A percentile compares a stretch with the other conserved stretches of the same genome.
Conservation (phyloP, 2,888 invertebrate species). For the Hirtodrosophila confusa region DNA sequence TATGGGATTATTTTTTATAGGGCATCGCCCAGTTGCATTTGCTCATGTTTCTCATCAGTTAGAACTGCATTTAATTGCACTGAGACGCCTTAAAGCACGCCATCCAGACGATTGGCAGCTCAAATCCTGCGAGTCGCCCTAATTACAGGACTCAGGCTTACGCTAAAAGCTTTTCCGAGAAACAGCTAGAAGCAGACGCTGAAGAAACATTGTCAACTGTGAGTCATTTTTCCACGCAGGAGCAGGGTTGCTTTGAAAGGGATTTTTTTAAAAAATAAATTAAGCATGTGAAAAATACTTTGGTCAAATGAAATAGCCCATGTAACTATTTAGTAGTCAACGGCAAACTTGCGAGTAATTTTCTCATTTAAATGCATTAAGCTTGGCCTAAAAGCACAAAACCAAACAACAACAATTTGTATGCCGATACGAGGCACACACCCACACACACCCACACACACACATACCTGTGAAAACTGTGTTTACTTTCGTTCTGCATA, state of each 20-base stretch:
- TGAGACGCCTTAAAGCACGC: too few relatives aligned
- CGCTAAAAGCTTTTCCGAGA: too few relatives aligned
- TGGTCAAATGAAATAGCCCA: neutral
- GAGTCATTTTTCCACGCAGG: too few relatives aligned
- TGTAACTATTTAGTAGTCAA: neutral
- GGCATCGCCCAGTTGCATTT: too few relatives aligned
- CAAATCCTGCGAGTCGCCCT: neutral
- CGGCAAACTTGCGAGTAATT: constrained; percentile 59
- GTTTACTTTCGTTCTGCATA: constrained; percentile 62
- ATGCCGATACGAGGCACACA: constrained; percentile 6
- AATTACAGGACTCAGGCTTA: too few relatives aligned
- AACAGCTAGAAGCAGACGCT: too few relatives aligned
- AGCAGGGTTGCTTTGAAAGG: too few relatives aligned
- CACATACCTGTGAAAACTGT: constrained; percentile 1
- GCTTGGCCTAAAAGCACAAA: constrained; percentile 58
- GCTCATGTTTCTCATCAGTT: too few relatives aligned
- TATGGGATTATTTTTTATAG: too few relatives aligned
- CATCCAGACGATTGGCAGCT: neutral
- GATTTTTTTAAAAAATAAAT: too few relatives aligned
- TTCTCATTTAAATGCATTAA: constrained; percentile 80
- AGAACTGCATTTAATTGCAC: too few relatives aligned
- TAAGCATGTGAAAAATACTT: constrained; percentile 5
- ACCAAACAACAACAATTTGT: constrained; percentile 39
- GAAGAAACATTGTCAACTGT: too few relatives aligned
- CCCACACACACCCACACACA: constrained; percentile 10